Evolutionary conservation across 2,113 vertebrate species (phyloP).

Genomic region (Perca schrenkii): DNA sequence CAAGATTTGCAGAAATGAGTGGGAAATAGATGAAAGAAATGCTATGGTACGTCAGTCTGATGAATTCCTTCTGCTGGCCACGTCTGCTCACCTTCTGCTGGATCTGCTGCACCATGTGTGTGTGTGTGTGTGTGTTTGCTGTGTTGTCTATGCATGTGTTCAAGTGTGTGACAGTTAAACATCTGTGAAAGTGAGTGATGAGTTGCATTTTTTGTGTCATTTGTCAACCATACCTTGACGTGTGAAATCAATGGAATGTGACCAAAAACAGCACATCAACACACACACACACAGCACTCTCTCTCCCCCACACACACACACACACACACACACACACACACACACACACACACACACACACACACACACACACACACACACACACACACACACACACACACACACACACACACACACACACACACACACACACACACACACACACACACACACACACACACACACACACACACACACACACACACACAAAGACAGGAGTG

Average conservation of each 20-base stretch:
- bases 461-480: constrained; percentile 19
- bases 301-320: neutral
- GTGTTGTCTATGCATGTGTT: neutral
- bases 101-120: neutral
- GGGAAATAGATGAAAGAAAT: constrained; percentile 50
- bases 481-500: constrained; percentile 18
- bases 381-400: constrained; percentile 9
- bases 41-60: constrained; percentile 47
- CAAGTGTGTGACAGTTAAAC: constrained; percentile 25
- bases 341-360: neutral
- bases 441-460: constrained; percentile 22
- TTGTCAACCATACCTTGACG: constrained; percentile 36
- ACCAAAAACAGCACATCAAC: constrained; percentile 12
- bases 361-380: constrained; percentile 19
- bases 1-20: constrained; percentile 8
- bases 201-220: constrained; percentile 34
- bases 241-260: constrained; percentile 39
- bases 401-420: neutral
- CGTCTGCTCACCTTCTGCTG: constrained; percentile 71
- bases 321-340: neutral
- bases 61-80: constrained; percentile 60
- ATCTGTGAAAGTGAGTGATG: constrained; percentile 49
- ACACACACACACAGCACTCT: neutral
- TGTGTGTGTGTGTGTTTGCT: constrained; percentile 1
- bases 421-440: neutral